phyloP scores from a whole-genome alignment of 2,113 vertebrate genomes.

The Morone saxatilis region DNA sequence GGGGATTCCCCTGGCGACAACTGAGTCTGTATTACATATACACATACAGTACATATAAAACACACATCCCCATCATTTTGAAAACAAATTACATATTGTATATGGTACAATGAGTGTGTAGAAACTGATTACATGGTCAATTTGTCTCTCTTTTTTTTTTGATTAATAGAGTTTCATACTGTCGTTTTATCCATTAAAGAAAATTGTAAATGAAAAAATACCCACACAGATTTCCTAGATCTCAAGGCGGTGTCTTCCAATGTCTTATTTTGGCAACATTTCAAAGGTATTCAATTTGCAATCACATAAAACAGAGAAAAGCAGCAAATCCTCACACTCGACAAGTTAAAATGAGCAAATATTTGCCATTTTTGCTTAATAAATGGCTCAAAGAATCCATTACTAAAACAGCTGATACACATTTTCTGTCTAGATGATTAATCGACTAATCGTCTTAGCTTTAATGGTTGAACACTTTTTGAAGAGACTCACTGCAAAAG shows the following conservation, averaged over 20 bases:
- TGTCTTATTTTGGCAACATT: not conserved
- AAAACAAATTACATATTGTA: not conserved
- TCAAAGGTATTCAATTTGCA: not conserved
- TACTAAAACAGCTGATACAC: not conserved
- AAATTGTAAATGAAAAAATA: no score
- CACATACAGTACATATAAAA: not conserved
- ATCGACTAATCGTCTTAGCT: not conserved
- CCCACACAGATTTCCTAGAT: not conserved
- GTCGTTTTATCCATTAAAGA: no score
- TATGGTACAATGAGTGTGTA: no score
- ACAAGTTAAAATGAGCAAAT: not conserved
- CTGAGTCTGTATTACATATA: not conserved
- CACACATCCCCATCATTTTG: no score
- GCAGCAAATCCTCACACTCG: not conserved
- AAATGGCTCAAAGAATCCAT: not conserved
- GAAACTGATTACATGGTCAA: not conserved
- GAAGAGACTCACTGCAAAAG: not conserved
- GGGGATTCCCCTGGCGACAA: not conserved
- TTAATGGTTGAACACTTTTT: not conserved
- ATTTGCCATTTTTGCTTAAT: not conserved
- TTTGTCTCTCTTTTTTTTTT: not conserved
- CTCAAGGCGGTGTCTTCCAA: not conserved
- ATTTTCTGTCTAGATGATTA: not conserved
- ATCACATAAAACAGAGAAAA: not conserved
- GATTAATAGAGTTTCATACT: no score